Evolutionary conservation across 2,888 invertebrate genomes (phyloP).

Genomic region (Calameuta filiformis): DNA sequence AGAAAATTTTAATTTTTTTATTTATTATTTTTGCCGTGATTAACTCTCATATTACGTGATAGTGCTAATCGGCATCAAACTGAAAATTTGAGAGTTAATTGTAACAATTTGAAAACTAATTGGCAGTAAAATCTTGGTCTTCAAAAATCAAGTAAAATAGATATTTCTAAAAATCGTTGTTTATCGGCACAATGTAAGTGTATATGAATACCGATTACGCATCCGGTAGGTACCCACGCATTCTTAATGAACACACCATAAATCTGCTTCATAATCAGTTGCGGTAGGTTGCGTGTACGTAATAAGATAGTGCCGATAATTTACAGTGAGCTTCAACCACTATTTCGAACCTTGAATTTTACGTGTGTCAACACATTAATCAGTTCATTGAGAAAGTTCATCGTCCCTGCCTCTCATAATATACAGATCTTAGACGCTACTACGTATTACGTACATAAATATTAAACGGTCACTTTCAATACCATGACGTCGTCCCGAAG

Average conservation of each 20-base stretch:
- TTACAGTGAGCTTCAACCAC: conserved; percentile 30
- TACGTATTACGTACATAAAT: background rate
- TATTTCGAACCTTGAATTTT: conserved; percentile 37
- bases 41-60: background rate
- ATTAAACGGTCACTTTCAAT: background rate
- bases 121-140: background rate
- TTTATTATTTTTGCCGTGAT: background rate
- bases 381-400: conserved; percentile 32
- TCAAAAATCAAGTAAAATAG: background rate
- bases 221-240: conserved; percentile 29
- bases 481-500: background rate
- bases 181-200: conserved; percentile 37
- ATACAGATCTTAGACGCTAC: background rate
- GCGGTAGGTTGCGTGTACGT: conserved; percentile 40
- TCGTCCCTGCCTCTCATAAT: background rate
- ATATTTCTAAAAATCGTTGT: conserved; percentile 9
- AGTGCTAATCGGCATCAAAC: background rate
- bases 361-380: conserved; percentile 41
- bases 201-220: conserved; percentile 23
- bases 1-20: background rate
- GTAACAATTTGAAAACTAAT: background rate
- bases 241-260: conserved; percentile 48
- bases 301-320: conserved; percentile 39
- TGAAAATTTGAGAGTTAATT: background rate
- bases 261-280: conserved; percentile 47